A percentile compares a stretch with the other conserved stretches of the same genome.
Evolutionary conservation across 2,797 vertebrate species (phyloP).

Genomic region (Poeciliopsis infans): DNA sequence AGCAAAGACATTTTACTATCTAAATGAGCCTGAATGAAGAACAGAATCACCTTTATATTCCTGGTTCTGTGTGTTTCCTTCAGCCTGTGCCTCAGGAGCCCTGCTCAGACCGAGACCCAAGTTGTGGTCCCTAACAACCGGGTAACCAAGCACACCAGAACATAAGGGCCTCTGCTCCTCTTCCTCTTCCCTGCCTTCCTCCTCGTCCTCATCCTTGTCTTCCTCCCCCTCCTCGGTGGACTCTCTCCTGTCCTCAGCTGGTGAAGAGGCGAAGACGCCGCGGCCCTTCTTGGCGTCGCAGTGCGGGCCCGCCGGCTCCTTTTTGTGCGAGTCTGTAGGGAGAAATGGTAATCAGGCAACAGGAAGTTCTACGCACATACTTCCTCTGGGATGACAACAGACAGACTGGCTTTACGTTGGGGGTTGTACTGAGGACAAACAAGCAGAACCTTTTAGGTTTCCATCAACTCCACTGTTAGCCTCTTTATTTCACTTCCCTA

Average conservation of each 20-base stretch:
- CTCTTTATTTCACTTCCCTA: too few relatives aligned
- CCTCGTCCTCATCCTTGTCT: conserved; percentile 43
- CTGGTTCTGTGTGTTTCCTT: conserved; percentile 71
- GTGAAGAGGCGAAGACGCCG: conserved; percentile 62
- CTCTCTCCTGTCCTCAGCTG: conserved; percentile 77
- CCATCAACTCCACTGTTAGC: too few relatives aligned
- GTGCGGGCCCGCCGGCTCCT: conserved; percentile 65
- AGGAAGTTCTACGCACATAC: conserved; percentile 4
- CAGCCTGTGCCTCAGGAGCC: conserved; percentile 70
- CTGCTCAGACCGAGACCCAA: conserved; percentile 78
- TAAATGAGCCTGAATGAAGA: not conserved
- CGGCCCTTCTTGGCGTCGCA: conserved; percentile 73
- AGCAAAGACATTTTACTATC: not conserved
- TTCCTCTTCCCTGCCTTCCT: conserved; percentile 80
- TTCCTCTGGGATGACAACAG: conserved; percentile 55
- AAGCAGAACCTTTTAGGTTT: not conserved
- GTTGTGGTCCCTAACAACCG: conserved; percentile 82
- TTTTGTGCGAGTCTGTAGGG: conserved; percentile 67
- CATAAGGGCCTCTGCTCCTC: conserved; percentile 90
- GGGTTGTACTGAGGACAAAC: conserved; percentile 57
- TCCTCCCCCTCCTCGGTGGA: conserved; percentile 54
- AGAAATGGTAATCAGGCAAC: conserved; percentile 49
- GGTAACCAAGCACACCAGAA: conserved; percentile 84
- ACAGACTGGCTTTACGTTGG: conserved; percentile 30
- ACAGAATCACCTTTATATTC: conserved; percentile 84